Percentiles rank a stretch among this genome's conserved stretches.
Evolutionary conservation across 2,888 invertebrate species (phyloP).

Genomic region (Hypomecis punctinalis): DNA sequence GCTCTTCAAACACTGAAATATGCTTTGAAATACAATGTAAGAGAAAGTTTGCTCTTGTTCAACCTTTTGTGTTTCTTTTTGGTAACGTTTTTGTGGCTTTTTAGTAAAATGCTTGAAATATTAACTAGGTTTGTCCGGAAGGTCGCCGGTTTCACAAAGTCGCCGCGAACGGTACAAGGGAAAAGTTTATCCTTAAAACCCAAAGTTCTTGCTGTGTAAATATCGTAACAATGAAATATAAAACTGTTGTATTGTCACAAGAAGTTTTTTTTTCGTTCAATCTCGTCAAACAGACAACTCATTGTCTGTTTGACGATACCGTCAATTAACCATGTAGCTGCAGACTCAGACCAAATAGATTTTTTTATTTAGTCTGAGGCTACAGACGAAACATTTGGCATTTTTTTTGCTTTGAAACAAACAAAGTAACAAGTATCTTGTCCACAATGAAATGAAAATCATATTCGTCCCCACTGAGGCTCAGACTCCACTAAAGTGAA

Average conservation of each 20-base stretch:
- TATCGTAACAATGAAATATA: not conserved
- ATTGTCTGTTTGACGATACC: too few relatives aligned
- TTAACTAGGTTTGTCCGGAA: conserved; percentile 18
- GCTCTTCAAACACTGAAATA: conserved; percentile 35
- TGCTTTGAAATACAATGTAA: conserved; percentile 37
- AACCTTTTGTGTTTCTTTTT: conserved; percentile 33
- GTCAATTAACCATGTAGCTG: too few relatives aligned
- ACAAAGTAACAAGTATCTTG: too few relatives aligned
- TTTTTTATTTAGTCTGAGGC: too few relatives aligned
- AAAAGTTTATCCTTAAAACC: conserved; percentile 4
- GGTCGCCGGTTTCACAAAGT: conserved; percentile 22
- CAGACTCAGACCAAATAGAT: too few relatives aligned
- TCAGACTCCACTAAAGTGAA: too few relatives aligned
- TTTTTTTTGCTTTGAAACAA: too few relatives aligned
- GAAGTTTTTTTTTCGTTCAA: not conserved
- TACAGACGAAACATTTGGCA: too few relatives aligned
- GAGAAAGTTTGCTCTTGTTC: conserved; percentile 32
- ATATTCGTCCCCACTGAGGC: too few relatives aligned
- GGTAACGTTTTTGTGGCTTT: conserved; percentile 37
- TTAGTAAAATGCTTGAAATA: conserved; percentile 25
- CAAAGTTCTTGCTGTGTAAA: conserved; percentile 3
- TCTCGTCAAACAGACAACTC: not conserved
- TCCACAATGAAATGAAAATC: too few relatives aligned
- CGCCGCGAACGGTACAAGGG: not conserved
- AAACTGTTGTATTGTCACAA: not conserved